These are phyloP conservation scores for Hozukius guyotensis DNA, from an alignment of 2,797 vertebrate species.

Conservation along the genomic window DNA sequence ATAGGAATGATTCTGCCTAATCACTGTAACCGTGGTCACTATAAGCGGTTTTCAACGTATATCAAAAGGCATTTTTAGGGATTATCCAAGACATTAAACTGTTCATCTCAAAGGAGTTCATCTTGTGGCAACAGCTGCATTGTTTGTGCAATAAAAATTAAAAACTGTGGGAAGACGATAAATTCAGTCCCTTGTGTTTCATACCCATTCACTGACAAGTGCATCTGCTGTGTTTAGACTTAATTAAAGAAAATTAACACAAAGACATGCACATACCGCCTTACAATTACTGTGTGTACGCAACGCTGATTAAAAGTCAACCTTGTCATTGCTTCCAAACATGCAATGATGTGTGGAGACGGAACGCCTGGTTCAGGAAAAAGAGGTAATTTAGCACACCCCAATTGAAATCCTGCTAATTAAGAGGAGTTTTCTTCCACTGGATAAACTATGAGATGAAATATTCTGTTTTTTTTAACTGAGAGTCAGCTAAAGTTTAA, in stretches of 20 bases:
- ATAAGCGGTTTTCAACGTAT: not conserved
- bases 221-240: constrained; percentile 56
- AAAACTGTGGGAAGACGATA: constrained; percentile 12
- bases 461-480: constrained; percentile 14
- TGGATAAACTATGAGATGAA: constrained; percentile 41
- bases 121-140: constrained; percentile 19
- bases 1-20: not conserved
- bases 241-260: constrained; percentile 69
- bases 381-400: constrained; percentile 72
- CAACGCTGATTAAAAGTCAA: constrained; percentile 64
- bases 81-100: constrained; percentile 41
- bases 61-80: constrained; percentile 48
- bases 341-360: constrained; percentile 60
- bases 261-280: constrained; percentile 37
- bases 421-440: constrained; percentile 61
- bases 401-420: constrained; percentile 72
- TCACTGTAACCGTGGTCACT: not conserved
- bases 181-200: constrained; percentile 36
- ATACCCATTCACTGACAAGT: constrained; percentile 50
- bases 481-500: constrained; percentile 36
- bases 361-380: constrained; percentile 62
- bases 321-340: constrained; percentile 30
- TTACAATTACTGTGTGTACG: constrained; percentile 53
- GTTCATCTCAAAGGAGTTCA: constrained; percentile 34
- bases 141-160: constrained; percentile 13